phyloP scores from a whole-genome alignment of 2,113 vertebrate genomes.

The Blennius ocellaris region DNA sequence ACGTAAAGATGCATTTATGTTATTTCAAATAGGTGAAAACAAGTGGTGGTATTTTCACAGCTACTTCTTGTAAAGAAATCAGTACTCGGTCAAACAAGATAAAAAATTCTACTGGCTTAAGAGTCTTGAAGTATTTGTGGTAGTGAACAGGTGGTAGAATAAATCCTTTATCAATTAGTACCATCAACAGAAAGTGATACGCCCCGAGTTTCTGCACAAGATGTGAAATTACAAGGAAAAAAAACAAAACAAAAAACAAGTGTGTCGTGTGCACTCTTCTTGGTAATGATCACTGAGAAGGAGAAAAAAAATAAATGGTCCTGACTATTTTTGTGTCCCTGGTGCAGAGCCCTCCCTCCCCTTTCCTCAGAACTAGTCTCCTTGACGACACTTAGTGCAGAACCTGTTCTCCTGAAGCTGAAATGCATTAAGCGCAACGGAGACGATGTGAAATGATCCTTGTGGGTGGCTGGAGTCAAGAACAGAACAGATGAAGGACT shows the following conservation, averaged over 20 bases:
- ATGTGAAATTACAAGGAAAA: not conserved
- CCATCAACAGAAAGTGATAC: not conserved
- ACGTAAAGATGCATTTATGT: too few relatives aligned
- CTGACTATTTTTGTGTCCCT: slow-evolving; percentile 12
- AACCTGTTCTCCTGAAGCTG: slow-evolving; percentile 28
- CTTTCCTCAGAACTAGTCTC: slow-evolving; percentile 28
- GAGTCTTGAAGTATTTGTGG: not conserved
- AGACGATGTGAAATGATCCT: slow-evolving; percentile 53
- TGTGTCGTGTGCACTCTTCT: not conserved
- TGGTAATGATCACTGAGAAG: not conserved
- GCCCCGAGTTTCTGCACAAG: not conserved
- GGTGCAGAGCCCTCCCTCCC: slow-evolving; percentile 14
- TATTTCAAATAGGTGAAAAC: too few relatives aligned
- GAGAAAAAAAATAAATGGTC: not conserved
- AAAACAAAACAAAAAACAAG: not conserved
- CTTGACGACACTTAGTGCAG: slow-evolving; percentile 46
- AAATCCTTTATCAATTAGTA: slow-evolving; percentile 2
- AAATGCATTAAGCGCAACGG: slow-evolving; percentile 49
- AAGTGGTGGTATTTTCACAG: too few relatives aligned
- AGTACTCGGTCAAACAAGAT: too few relatives aligned
- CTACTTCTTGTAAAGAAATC: too few relatives aligned
- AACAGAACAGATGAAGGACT: slow-evolving; percentile 17
- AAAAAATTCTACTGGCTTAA: not conserved
- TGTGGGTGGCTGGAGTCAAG: slow-evolving; percentile 53
- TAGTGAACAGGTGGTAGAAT: not conserved